These are phyloP conservation scores for Silvanus unidentatus DNA, from an alignment of 2,888 invertebrate species.

Conservation along the genomic window DNA sequence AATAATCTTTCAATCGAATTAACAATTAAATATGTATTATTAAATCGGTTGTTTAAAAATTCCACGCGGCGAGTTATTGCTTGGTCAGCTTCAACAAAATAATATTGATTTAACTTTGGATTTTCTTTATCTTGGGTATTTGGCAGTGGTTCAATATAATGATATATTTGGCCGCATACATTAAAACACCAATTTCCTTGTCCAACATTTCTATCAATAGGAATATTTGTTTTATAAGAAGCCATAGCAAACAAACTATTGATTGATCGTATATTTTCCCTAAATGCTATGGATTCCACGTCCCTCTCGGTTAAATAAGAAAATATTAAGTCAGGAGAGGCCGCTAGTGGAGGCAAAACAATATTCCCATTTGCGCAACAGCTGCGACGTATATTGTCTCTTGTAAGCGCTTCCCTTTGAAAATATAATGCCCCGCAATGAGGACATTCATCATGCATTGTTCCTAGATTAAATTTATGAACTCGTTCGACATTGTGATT, in stretches of 20 bases:
- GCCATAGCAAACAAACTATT: constrained; percentile 19
- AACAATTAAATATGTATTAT: constrained; percentile 1
- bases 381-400: neutral
- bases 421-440: neutral
- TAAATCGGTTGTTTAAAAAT: too few species aligned
- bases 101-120: constrained; percentile 14
- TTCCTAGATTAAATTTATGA: neutral
- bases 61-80: constrained; percentile 4
- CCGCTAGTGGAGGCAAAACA: neutral
- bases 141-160: constrained; percentile 10
- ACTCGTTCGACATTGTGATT: too few species aligned
- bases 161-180: constrained; percentile 16
- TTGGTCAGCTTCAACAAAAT: constrained; percentile 15
- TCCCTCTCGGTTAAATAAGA: too few species aligned
- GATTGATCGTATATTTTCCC: neutral
- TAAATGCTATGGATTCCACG: neutral
- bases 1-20: constrained; percentile 2
- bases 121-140: neutral
- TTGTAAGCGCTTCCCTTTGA: neutral
- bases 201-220: constrained; percentile 6
- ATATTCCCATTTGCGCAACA: neutral
- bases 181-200: constrained; percentile 12
- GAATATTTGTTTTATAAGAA: constrained; percentile 12
- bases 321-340: too few species aligned
- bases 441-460: neutral